Base-by-base conservation (phyloP, 2,888 invertebrate genomes). In the Drosophila anomelani region DNA sequence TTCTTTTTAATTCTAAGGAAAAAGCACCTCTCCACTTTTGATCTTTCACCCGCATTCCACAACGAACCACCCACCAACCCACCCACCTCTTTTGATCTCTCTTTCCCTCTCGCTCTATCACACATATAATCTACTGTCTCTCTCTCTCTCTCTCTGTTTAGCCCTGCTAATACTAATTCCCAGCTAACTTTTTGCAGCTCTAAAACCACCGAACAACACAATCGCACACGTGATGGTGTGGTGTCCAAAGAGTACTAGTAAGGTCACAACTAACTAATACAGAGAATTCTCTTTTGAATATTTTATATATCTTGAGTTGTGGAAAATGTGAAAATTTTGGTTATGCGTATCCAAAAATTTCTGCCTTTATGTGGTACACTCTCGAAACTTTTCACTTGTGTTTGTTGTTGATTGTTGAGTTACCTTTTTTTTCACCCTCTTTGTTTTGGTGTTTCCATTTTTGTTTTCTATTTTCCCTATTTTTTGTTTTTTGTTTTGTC, bases 121-220 rank as follows among this genome's bases (percentile, higher is more conserved):
- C 69, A 61, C 59, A 61, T 43, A 58, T 58, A 43, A 43, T 58
- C 58, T 41, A 61, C 49, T 38, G 51, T 26, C 39, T 54, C 46
- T 49, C 49, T 38, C 46, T 49, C 49, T 38, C 69, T 20, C 46
- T 54, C 46, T 49, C 36, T 49, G 10, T 23, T 44, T 51, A 53
- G 51, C 32, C 26, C 39, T n/a, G 49, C 58, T 49, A 75, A 66
- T 44, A 75, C 58, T 75, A 58, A 67, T 55, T 73, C 41, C 29
- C 29, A 57, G 54, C 66, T 66, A 57, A 57, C 66, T 66, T 73
- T 75, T 75, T 75, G 44, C 73, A 73, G 73, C 73, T 59, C 73
- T 20, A 38, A 62, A 71, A 39, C 47, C 63, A 51, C 34, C 39
- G 44, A 75, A 67, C 66, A 75, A 49, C 66, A 75, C 72, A 57